A percentile compares a stretch with the other conserved stretches of the same genome.
Conservation (phyloP, 35 echinoderm and acorn worm species). For the Ptychodera flava region DNA sequence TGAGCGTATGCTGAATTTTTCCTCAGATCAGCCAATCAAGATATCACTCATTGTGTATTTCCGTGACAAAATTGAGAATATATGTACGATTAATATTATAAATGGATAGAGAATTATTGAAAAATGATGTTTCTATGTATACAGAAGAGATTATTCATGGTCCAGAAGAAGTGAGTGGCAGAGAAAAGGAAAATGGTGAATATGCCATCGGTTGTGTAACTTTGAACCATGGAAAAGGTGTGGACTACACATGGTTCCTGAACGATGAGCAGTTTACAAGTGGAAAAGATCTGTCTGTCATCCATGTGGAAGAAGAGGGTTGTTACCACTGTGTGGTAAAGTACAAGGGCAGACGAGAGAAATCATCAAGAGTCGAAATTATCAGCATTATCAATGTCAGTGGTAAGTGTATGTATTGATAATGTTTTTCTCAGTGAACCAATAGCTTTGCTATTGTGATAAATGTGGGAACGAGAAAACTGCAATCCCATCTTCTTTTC, state of each 20-base stretch:
- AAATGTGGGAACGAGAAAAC: no score
- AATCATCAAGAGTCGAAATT: not conserved
- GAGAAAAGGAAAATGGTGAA: not conserved
- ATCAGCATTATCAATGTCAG: not conserved
- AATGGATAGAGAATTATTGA: no score
- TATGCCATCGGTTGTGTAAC: not conserved
- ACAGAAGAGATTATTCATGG: not conserved
- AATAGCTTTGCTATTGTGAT: no score
- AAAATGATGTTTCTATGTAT: no score
- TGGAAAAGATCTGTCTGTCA: not conserved
- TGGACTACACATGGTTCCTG: not conserved
- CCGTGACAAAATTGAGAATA: no score
- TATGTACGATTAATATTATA: no score
- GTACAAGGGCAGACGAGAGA: not conserved
- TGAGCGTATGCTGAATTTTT: no score
- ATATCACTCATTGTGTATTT: no score
- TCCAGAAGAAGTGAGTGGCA: not conserved
- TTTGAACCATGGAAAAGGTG: not conserved
- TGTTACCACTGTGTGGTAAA: not conserved
- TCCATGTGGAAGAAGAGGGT: not conserved
- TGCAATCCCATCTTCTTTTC: no score
- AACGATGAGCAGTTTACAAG: not conserved
- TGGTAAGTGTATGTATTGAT: no score
- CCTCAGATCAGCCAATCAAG: no score
- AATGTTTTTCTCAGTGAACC: no score